Evolutionary conservation across 2,888 invertebrate species (phyloP).

Genomic region (Plagiodera versicolora): DNA sequence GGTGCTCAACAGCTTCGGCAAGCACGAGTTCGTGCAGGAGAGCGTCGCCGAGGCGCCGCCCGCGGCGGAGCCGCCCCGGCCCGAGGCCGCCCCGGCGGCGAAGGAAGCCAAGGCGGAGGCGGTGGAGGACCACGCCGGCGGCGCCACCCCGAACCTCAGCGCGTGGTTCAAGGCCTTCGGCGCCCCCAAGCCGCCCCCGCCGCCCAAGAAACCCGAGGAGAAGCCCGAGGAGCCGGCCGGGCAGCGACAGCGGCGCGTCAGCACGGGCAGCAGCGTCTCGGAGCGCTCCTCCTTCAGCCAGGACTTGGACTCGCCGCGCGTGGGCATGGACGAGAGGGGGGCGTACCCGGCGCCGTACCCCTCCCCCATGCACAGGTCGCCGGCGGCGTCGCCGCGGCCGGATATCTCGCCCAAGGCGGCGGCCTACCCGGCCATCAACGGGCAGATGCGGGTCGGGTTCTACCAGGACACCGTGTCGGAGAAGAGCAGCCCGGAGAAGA

Average conservation of each 20-base stretch:
- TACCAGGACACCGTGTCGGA: slow-evolving; percentile 86
- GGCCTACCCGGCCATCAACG: slow-evolving; percentile 73
- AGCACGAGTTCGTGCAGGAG: slow-evolving; percentile 63
- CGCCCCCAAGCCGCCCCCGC: slow-evolving; percentile 70
- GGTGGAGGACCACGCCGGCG: slow-evolving; percentile 46
- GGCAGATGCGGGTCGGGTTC: slow-evolving; percentile 83
- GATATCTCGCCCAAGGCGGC: slow-evolving; percentile 69
- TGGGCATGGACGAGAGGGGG: slow-evolving; percentile 63
- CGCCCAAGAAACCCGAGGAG: slow-evolving; percentile 65
- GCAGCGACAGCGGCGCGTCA: slow-evolving; percentile 67
- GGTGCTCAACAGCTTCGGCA: slow-evolving; percentile 75
- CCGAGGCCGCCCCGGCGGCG: slow-evolving; percentile 32
- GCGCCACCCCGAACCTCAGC: slow-evolving; percentile 80
- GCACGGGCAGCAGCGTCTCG: slow-evolving; percentile 78
- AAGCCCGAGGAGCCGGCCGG: slow-evolving; percentile 51
- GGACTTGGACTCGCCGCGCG: slow-evolving; percentile 72
- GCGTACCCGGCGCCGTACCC: slow-evolving; percentile 72
- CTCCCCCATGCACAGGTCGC: slow-evolving; percentile 73
- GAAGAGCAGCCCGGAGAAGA: slow-evolving; percentile 82
- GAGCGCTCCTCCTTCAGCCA: slow-evolving; percentile 79
- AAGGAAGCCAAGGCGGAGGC: slow-evolving; percentile 45
- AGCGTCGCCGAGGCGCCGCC: slow-evolving; percentile 44
- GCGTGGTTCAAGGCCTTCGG: slow-evolving; percentile 94
- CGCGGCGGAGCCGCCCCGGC: slow-evolving; percentile 31
- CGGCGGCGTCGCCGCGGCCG: slow-evolving; percentile 72